phyloP scores from a whole-genome alignment of 2,797 vertebrate species.

The Phalanger gymnotis region DNA sequence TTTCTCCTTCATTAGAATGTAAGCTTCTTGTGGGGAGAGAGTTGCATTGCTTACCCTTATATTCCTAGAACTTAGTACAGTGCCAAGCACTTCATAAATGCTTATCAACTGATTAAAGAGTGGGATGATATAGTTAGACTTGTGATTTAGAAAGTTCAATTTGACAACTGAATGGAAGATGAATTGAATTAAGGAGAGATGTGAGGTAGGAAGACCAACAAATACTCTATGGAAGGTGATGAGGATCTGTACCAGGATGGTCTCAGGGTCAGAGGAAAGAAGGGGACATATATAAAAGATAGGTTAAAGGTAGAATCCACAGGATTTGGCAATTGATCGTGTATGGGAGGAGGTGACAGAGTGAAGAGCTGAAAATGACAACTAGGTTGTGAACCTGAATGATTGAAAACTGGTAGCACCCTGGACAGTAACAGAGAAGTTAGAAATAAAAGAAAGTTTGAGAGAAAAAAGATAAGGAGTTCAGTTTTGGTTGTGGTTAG shows the following conservation, averaged over 20 bases:
- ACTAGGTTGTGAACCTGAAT: no score
- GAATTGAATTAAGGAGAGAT: no score
- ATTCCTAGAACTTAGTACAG: not conserved
- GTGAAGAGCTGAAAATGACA: not conserved
- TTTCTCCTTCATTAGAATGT: not conserved
- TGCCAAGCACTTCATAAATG: not conserved
- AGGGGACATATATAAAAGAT: not conserved
- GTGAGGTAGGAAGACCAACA: no score
- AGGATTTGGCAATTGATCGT: not conserved
- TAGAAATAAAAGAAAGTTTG: no score
- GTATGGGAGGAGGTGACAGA: not conserved
- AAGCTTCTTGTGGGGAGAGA: not conserved
- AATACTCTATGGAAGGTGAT: no score
- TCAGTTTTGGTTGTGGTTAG: no score
- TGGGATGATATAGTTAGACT: not conserved
- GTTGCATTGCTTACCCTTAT: not conserved
- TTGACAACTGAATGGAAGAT: not conserved
- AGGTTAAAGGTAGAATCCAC: not conserved
- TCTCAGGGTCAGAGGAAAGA: not conserved
- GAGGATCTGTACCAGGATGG: not conserved
- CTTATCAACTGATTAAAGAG: not conserved
- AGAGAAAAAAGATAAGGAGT: no score
- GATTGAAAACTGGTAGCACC: no score
- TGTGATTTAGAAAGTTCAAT: not conserved
- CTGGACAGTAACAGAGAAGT: no score